Evolutionary conservation across 2,888 invertebrate genomes (phyloP).

Genomic region (Temnothorax rugatulus): DNA sequence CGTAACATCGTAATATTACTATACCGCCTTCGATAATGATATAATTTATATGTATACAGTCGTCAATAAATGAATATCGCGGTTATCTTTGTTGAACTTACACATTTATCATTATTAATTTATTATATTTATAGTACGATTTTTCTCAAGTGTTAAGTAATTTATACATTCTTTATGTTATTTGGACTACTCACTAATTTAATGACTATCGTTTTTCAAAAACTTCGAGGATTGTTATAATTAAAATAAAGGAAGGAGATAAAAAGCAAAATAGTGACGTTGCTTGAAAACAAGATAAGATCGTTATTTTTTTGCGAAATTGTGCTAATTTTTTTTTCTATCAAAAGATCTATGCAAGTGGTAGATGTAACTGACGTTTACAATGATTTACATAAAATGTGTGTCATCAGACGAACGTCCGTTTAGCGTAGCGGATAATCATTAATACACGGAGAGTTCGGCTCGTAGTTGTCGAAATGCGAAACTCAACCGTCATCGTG

Average conservation of each 20-base stretch:
- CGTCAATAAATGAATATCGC: not conserved
- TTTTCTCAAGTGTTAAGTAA: not conserved
- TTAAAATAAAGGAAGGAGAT: not conserved
- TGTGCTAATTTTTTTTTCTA: not conserved
- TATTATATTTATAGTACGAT: not conserved
- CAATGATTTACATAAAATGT: slow-evolving; percentile 36
- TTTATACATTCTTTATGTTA: not conserved
- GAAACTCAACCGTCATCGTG: slow-evolving; percentile 29
- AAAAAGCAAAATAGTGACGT: not conserved
- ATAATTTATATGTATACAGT: not conserved
- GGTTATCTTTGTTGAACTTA: not conserved
- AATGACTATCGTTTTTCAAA: not conserved
- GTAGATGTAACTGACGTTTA: not conserved
- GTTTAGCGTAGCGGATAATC: not conserved
- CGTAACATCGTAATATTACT: not conserved
- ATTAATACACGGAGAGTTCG: slow-evolving; percentile 9
- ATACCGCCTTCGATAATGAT: not conserved
- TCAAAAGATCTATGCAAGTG: not conserved
- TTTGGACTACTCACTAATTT: not conserved
- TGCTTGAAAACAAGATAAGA: not conserved
- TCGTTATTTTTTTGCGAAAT: not conserved
- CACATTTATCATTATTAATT: not conserved
- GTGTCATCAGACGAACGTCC: not conserved
- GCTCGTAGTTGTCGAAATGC: slow-evolving; percentile 39
- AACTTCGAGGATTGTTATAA: not conserved